phyloP scores from a whole-genome alignment of 2,113 vertebrate genomes.

The Vidua chalybeata region DNA sequence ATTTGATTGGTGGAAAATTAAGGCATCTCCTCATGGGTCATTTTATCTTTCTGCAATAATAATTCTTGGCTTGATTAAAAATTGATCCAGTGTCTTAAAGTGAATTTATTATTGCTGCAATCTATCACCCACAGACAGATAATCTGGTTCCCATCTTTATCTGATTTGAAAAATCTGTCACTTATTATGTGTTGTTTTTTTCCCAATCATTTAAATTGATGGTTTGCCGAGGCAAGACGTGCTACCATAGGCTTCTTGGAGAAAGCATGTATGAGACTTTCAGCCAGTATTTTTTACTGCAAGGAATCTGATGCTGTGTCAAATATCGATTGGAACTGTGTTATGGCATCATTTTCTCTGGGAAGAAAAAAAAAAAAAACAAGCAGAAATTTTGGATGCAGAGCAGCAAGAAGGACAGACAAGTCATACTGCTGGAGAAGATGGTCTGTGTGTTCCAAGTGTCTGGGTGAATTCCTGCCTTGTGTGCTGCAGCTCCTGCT shows the following conservation, averaged over 20 bases:
- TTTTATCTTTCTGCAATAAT: slow-evolving; percentile 99
- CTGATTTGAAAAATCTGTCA: slow-evolving; percentile 94
- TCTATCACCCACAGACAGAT: slow-evolving; percentile 98
- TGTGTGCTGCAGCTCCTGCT: not conserved
- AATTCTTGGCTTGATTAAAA: slow-evolving; percentile 99
- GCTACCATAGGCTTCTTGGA: slow-evolving; percentile 64
- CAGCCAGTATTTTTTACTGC: slow-evolving; percentile 57
- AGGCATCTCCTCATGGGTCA: slow-evolving; percentile 95
- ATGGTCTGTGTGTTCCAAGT: not conserved
- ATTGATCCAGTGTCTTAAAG: slow-evolving; percentile 99
- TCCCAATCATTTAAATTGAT: slow-evolving; percentile 84
- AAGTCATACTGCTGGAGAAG: not conserved
- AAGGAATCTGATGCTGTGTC: slow-evolving; percentile 67
- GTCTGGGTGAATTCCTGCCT: not conserved
- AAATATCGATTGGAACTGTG: slow-evolving; percentile 63
- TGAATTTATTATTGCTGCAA: slow-evolving; percentile 99
- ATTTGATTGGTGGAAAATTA: slow-evolving; percentile 99
- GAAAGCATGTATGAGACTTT: slow-evolving; percentile 13
- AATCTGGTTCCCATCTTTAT: slow-evolving; percentile 98
- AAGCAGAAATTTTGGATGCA: slow-evolving; percentile 32
- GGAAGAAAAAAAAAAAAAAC: not conserved
- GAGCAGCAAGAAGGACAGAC: not conserved
- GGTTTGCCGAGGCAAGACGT: slow-evolving; percentile 71
- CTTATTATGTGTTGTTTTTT: slow-evolving; percentile 86
- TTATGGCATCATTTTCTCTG: slow-evolving; percentile 65